These are phyloP conservation scores for Drosophila leontia DNA, from an alignment of 1,140 invertebrate genomes.

Conservation along the genomic window DNA sequence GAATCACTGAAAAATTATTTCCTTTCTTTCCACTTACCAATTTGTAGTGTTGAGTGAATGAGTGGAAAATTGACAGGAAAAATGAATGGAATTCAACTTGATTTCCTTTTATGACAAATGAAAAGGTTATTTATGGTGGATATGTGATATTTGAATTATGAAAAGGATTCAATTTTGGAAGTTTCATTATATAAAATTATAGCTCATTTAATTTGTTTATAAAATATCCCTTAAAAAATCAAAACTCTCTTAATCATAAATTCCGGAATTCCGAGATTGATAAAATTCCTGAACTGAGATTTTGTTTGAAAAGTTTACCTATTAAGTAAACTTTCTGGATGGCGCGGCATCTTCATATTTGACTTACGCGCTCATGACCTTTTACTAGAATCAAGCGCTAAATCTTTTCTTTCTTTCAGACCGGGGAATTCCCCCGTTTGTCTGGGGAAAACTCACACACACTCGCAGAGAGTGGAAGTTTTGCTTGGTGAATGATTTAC, in stretches of 20 bases:
- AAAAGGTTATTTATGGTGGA: neutral
- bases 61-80: constrained; percentile 3
- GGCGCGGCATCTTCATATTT: constrained; percentile 31
- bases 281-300: constrained; percentile 1
- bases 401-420: constrained; percentile 38
- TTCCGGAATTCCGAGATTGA: constrained; percentile 17
- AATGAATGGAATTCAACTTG: neutral
- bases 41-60: constrained; percentile 14
- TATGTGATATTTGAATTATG: neutral
- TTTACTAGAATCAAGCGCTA: constrained; percentile 31
- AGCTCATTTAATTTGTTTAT: neutral
- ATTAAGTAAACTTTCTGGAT: constrained; percentile 30
- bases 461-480: constrained; percentile 11
- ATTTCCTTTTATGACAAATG: neutral
- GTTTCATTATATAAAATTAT: too few relatives aligned
- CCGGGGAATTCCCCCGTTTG: constrained; percentile 41
- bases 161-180: neutral
- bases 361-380: constrained; percentile 47
- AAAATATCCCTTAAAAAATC: neutral
- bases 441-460: constrained; percentile 11
- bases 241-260: neutral
- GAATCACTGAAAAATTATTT: constrained; percentile 36
- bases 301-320: constrained; percentile 23
- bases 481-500: constrained; percentile 44
- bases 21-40: constrained; percentile 15